Evolutionary conservation across 2,113 vertebrate genomes (phyloP), one percentile per base, ranked within the genome.

Genomic region (Mustela nigripes): DNA sequence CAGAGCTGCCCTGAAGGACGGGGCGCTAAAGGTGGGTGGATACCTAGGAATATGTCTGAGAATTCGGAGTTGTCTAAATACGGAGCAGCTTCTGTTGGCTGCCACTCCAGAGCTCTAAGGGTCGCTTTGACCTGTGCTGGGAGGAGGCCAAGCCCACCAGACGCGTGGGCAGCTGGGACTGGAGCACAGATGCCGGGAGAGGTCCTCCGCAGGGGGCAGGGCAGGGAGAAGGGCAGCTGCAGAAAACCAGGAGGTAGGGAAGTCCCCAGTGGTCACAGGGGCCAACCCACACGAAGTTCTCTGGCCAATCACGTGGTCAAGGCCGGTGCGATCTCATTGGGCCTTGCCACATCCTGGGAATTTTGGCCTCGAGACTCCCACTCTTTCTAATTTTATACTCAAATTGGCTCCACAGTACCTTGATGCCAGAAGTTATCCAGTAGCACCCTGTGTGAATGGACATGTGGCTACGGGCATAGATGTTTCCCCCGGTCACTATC

Each of bases 231-330:
- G 7, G 15, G 33, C 7, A 11, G 11, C 62, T 39, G 10, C 16
- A 11, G 76, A 19, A 58, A 18, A 0, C 42, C 58, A 9, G 67
- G 15, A 39, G 18, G 26, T 11, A 2, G 14, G 19, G 45, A 53
- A 2, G 19, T 85, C 39, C 15, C 42, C 11, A 11, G 19, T 0
- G 0, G 0, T 0, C 33, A 31, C 14, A 22, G 5, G n/a, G 11
- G 21, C 18, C 36, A 6, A 31, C 62, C 71, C 12, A 5, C 24
- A 6, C 0, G 12, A 19, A 26, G 63, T 26, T 26, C 28, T 71
- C 42, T 6, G 50, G 83, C 7, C 11, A 4, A 0, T 36, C 4
- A 0, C 0, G 5, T 42, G 33, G 33, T 50, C 4, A 2, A 15
- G 48, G 3, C 16, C 2, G 15, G 24, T 15, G 48, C 19, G 0